These are phyloP conservation scores for Acanthosoma haemorrhoidale DNA, from an alignment of 2,888 invertebrate genomes.

Conservation along the genomic window DNA sequence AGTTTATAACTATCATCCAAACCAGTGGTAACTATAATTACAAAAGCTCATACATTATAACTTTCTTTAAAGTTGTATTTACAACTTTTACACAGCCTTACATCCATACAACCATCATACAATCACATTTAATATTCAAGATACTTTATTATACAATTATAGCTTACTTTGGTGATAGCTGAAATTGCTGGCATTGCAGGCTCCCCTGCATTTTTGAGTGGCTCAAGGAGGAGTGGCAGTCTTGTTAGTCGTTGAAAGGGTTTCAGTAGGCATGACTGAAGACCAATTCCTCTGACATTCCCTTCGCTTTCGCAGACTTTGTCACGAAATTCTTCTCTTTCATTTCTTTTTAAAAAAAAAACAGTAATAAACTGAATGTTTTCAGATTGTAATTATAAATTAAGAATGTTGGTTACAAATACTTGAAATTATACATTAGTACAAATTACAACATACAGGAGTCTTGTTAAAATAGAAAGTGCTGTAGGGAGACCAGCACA, in stretches of 20 bases:
- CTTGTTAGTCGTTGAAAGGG: slow-evolving; percentile 29
- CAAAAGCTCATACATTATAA: too few relatives aligned
- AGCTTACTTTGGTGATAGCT: slow-evolving; percentile 24
- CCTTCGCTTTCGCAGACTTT: slow-evolving; percentile 17
- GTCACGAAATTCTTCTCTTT: slow-evolving; percentile 8
- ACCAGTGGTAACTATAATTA: too few relatives aligned
- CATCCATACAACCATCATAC: too few relatives aligned
- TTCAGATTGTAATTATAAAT: too few relatives aligned
- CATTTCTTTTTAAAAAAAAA: too few relatives aligned
- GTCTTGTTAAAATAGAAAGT: background rate
- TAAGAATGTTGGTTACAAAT: too few relatives aligned
- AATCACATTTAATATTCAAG: too few relatives aligned
- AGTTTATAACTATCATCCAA: too few relatives aligned
- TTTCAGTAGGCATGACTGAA: slow-evolving; percentile 19
- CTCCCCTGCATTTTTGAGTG: slow-evolving; percentile 16
- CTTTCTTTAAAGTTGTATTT: too few relatives aligned
- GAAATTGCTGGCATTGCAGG: slow-evolving; percentile 15
- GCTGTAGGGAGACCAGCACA: slow-evolving; percentile 20
- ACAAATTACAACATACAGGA: slow-evolving; percentile 15
- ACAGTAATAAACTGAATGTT: too few relatives aligned
- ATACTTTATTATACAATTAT: too few relatives aligned
- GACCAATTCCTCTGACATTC: background rate
- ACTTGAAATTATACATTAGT: background rate
- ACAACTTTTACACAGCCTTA: too few relatives aligned
- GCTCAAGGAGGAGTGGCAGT: slow-evolving; percentile 21